Evolutionary conservation across 2,797 vertebrate species (phyloP).

Genomic region (Choloepus didactylus): DNA sequence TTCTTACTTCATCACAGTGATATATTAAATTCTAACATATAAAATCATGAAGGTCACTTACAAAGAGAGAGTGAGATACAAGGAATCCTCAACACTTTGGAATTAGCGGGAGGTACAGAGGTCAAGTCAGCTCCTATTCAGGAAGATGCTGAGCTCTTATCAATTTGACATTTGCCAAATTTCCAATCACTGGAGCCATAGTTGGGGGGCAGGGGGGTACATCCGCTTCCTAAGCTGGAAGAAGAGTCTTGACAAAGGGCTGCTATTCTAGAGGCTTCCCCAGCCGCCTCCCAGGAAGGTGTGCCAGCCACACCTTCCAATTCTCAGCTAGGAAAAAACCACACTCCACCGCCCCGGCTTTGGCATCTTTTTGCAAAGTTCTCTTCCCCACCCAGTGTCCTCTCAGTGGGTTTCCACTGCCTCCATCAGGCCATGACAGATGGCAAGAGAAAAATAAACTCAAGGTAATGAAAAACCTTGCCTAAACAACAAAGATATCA

Average conservation of each 20-base stretch:
- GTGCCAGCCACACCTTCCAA: neutral
- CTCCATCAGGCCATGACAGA: neutral
- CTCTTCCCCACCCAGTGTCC: neutral
- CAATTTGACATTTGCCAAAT: neutral
- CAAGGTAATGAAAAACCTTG: fast-evolving
- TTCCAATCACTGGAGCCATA: fast-evolving
- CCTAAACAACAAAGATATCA: neutral
- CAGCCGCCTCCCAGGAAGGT: neutral
- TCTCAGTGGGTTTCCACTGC: neutral
- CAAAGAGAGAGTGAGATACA: fast-evolving
- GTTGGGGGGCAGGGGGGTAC: neutral
- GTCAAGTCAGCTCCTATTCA: neutral
- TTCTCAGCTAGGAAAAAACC: neutral
- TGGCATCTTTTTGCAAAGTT: neutral
- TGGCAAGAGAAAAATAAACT: neutral
- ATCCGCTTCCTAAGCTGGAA: neutral
- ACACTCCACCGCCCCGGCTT: neutral
- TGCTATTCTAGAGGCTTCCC: neutral
- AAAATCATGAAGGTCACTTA: neutral
- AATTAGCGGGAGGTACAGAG: neutral
- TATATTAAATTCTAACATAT: neutral
- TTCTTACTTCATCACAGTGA: neutral
- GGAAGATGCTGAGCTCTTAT: neutral
- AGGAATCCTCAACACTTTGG: neutral
- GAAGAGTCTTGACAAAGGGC: neutral